Base-by-base conservation (phyloP, 2,888 invertebrate genomes). In the Serrognathus titanus region DNA sequence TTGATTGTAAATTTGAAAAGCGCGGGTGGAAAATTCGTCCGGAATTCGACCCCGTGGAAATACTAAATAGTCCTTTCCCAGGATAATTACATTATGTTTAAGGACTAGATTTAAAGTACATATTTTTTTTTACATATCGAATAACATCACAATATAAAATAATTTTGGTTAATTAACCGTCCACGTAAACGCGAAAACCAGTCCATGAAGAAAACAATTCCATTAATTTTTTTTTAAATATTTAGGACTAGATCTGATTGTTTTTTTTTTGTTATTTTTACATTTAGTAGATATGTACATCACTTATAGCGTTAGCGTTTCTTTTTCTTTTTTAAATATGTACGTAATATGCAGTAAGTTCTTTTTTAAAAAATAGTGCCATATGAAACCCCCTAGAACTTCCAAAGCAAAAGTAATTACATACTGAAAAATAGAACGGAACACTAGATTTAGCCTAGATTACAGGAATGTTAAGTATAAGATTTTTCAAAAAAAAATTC, bases 271-370 rank as follows among this genome's bases (percentile, higher is more conserved):
- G 39, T 39, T 43, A 20, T 16, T 43, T 11, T 43, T 16, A 43
- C 43, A 43, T 43, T 11, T 43, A 43, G 24, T 45, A 52, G 52
- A 52, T 52, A 52, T 52, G 52, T 52, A 52, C 52, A 52, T 52
- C 43, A 24, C 43, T 52, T 45, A 52, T 36, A 37, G 49, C 24
- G 24, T 31, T 31, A 31, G 24, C 20, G 43, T 43, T n/a, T 16
- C 43, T 13, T 43, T 43, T 43, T 43, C 16, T 16, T 43, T 43
- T 20, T 43, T 43, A 16, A 20, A 43, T 11, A 20, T 16, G 43
- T 31, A 43, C 43, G 20, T 43, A 43, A 43, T 9, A 49, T 36
- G 11, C 36, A 11, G 38, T 36, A 36, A 36, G 35, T 35, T 36
- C 12, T 45, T 13, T n/a, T 45, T 37, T 49, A 49, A 49, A 51